Evolutionary conservation across 2,888 invertebrate genomes (phyloP), one percentile per base, ranked within the genome.

Genomic region (Drosophila melanocephala): DNA sequence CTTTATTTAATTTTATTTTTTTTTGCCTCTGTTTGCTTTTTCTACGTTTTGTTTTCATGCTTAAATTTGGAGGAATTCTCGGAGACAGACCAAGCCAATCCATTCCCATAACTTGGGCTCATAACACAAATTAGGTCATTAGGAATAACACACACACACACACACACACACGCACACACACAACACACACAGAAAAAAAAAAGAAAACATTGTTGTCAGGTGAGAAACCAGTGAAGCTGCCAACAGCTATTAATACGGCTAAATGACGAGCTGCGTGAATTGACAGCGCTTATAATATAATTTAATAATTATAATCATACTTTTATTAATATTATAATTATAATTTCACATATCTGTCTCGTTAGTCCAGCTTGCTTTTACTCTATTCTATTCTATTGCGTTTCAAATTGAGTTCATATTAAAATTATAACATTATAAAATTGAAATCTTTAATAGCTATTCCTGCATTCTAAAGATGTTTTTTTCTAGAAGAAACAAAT

Each of bases 51-150:
- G 66, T 78, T 81, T 72, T 77, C 39, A 76, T 80, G 77, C 60
- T 63, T 53, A 26, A n/a, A 42, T 76, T 69, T 69, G 51, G 42
- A 60, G 57, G 77, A 64, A 76, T 70, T 78, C 56, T 73, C 47
- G 32, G 35, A 57, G 66, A 64, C 14, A 44, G 22, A 35, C 39
- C 12, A 50, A 30, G n/a, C 26, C 19, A 28, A 59, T 35, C 47
- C 53, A 71, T 68, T 58, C 35, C 78, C 47, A 56, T 47, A 78
- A 56, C 55, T 32, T 26, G 51, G 39, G 58, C 60, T 64, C 37
- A 30, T 19, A 47, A 26, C 42, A 37, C 56, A 72, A 84, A 89
- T 84, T 84, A 69, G 84, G 84, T 84, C 89, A 84, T 84, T 84
- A 84, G 89, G 84, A 81, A 84, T 56, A 75, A 73, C 55, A 52